phyloP scores from a whole-genome alignment of 2,797 vertebrate genomes.

The Peromyscus attwateri region DNA sequence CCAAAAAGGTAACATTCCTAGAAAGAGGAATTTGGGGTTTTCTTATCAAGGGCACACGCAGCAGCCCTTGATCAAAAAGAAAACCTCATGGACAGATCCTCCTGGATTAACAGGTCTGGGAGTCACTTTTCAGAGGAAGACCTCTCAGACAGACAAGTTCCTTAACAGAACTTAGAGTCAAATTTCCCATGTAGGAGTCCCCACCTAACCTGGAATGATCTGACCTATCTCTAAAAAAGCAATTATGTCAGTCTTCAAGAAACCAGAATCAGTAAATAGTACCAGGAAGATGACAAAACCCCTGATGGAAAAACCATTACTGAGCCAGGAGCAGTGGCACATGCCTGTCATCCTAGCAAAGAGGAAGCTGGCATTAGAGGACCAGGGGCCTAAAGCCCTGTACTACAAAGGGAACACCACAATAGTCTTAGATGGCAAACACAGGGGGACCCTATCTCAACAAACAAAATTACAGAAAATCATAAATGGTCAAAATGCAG shows the following conservation, averaged over 20 bases:
- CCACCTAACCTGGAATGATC: conserved; percentile 36
- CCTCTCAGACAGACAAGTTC: conserved; percentile 2
- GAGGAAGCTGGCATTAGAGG: neutral
- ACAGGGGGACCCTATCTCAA: neutral
- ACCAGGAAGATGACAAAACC: conserved; percentile 24
- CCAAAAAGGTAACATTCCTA: conserved; percentile 12
- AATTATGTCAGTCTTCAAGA: conserved; percentile 32
- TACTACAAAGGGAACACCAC: neutral
- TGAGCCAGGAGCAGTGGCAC: neutral
- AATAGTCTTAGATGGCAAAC: neutral
- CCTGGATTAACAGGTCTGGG: neutral
- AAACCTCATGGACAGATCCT: neutral
- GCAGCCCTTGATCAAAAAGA: conserved; percentile 36
- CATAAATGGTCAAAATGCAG: neutral
- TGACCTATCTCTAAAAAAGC: conserved; percentile 24
- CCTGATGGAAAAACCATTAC: neutral
- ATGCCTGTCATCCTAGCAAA: neutral
- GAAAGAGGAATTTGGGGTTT: neutral
- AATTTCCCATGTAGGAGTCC: neutral
- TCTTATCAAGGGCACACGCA: conserved; percentile 10
- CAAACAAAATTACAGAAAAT: neutral
- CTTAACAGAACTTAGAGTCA: conserved; percentile 15
- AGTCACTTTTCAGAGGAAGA: neutral
- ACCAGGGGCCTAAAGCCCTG: neutral
- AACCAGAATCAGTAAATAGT: conserved; percentile 20